Evolutionary conservation across 1,140 invertebrate genomes (phyloP), one percentile per base, ranked within the genome.

Genomic region (Sitophilus oryzae): DNA sequence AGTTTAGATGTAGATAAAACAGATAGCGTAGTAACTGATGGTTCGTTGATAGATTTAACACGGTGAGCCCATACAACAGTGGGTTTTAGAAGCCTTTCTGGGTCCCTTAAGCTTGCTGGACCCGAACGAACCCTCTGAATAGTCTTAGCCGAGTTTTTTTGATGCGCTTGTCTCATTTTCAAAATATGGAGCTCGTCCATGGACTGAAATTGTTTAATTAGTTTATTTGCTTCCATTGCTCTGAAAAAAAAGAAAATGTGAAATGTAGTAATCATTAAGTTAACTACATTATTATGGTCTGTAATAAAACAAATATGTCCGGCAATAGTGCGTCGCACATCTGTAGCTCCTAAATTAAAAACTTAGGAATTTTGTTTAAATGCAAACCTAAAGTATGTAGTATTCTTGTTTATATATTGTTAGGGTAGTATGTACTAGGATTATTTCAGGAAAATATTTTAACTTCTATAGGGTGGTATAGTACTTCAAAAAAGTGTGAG

Each of bases 11-110:
- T 37, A 19, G 22, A 11, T 47, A 67, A 52, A 34, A 51, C 35
- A 10, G 45, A 35, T 15, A 61, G 6, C 6, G 48, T 44, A 8
- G 43, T 35, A 41, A 22, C 8, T 20, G 20, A 10, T 4, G 42
- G 35, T 23, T 47, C 53, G 21, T 30, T 51, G 2, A 19, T 14
- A 22, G 58, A 53, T 43, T 50, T 56, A 18, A 64, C 53, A 52
- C 56, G 60, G 6, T 55, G 52, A 18, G 63, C 52, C 69, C 69
- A 71, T 45, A 66, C 66, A 35, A 65, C 50, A 5, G 69, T 71
- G 2, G 69, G 66, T 53, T 66, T 60, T 9, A 66, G 42, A 8
- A 71, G 14, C 23, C 69, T 42, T 8, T 59, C 36, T 2, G 69
- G 66, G 53, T 71, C 66, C 58, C 66, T 62, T 36, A 35, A 22